phyloP scores from a whole-genome alignment of 2,113 vertebrate species.

The Panthera leo region DNA sequence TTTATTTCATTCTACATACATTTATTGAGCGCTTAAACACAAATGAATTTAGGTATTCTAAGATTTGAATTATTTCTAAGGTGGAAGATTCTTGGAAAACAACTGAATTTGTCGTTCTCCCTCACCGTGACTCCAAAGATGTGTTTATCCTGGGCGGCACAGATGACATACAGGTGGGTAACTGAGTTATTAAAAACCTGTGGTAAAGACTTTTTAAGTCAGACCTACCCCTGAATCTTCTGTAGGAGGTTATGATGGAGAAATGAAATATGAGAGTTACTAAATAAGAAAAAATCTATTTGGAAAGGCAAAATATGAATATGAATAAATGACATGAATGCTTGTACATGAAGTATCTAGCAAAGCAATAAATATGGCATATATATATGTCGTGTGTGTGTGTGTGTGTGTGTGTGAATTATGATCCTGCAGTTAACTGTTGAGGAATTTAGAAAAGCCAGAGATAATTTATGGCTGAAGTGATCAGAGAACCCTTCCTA shows the following conservation, averaged over 20 bases:
- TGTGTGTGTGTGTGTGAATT: neutral
- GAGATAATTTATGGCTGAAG: neutral
- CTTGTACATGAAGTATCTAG: slow-evolving; percentile 13
- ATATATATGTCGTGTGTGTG: neutral
- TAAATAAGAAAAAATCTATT: neutral
- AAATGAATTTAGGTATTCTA: slow-evolving; percentile 2
- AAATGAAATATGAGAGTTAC: neutral
- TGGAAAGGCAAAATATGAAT: neutral
- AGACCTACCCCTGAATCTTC: neutral
- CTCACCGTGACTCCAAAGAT: slow-evolving; percentile 87
- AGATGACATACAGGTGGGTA: slow-evolving; percentile 90
- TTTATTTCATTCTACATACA: neutral
- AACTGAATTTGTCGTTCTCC: slow-evolving; percentile 87
- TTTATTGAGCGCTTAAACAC: neutral
- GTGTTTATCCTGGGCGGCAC: slow-evolving; percentile 90
- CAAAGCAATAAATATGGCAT: slow-evolving; percentile 9
- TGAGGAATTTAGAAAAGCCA: neutral
- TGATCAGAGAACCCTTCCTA: neutral
- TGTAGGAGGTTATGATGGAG: neutral
- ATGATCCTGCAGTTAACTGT: neutral
- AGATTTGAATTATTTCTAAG: slow-evolving; percentile 73
- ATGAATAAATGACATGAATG: neutral
- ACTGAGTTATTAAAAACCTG: neutral
- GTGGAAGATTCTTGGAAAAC: slow-evolving; percentile 89
- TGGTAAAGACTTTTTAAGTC: neutral